Evolutionary conservation across 2,888 invertebrate species (phyloP).

Genomic region (Lacanobia oleracea): DNA sequence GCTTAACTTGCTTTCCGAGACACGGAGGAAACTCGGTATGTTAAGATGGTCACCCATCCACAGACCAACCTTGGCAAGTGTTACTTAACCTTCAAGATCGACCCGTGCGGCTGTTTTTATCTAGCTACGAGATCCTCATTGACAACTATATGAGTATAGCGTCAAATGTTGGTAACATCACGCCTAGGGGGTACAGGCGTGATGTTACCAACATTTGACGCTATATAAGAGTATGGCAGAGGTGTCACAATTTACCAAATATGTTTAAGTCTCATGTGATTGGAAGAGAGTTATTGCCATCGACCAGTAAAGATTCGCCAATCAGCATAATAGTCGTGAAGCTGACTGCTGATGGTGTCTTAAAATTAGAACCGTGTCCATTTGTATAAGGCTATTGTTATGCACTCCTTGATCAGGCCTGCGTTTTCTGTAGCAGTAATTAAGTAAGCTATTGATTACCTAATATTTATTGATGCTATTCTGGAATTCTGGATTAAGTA

Average conservation of each 20-base stretch:
- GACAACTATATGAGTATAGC: background rate
- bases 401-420: constrained; percentile 7
- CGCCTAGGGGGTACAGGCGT: no score
- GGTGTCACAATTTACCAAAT: background rate
- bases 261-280: no score
- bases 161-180: background rate
- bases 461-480: background rate
- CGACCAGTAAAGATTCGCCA: background rate
- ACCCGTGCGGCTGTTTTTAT: no score
- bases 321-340: background rate
- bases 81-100: no score
- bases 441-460: constrained; percentile 14
- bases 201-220: no score
- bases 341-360: background rate
- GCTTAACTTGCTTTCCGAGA: no score
- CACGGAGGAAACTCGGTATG: no score
- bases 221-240: background rate
- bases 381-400: background rate
- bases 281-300: no score
- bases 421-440: constrained; percentile 2
- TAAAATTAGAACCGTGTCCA: background rate
- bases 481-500: background rate
- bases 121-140: no score
- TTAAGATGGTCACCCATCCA: no score
- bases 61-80: no score